Conservation (phyloP, 2,113 vertebrate genomes). For the Aix galericulata region DNA sequence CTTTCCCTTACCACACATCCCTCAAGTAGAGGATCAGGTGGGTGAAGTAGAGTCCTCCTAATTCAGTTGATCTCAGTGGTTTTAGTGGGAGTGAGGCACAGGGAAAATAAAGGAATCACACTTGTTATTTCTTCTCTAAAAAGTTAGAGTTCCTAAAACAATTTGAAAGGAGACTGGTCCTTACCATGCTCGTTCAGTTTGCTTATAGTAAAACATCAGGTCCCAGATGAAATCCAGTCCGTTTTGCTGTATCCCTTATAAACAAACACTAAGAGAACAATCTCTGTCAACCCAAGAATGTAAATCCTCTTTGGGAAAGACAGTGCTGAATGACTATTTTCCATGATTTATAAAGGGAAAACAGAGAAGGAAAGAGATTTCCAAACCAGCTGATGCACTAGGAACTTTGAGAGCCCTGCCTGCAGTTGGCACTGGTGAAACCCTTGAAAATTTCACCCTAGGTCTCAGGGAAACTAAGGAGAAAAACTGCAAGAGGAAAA, state of each 20-base stretch:
- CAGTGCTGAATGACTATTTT: neutral
- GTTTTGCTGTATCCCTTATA: neutral
- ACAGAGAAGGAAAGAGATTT: neutral
- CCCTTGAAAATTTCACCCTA: neutral
- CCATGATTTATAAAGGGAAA: neutral
- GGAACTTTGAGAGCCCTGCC: neutral
- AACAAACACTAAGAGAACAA: neutral
- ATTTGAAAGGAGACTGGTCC: neutral
- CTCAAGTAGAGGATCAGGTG: neutral
- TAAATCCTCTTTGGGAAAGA: neutral
- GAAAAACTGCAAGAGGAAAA: neutral
- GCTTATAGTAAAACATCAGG: neutral
- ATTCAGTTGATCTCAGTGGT: neutral
- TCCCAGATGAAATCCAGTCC: conserved; percentile 7
- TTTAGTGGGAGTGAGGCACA: neutral
- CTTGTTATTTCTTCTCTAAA: neutral
- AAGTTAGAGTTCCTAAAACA: neutral
- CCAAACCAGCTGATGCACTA: neutral
- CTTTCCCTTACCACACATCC: neutral
- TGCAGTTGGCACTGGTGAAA: neutral
- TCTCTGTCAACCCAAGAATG: neutral
- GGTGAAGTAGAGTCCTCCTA: neutral
- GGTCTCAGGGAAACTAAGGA: neutral
- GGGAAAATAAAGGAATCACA: neutral
- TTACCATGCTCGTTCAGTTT: neutral